Percentiles rank a stretch among this genome's conserved stretches.
Evolutionary conservation across 1,140 invertebrate species (phyloP).

Genomic region (Cardiocondyla obscurior): DNA sequence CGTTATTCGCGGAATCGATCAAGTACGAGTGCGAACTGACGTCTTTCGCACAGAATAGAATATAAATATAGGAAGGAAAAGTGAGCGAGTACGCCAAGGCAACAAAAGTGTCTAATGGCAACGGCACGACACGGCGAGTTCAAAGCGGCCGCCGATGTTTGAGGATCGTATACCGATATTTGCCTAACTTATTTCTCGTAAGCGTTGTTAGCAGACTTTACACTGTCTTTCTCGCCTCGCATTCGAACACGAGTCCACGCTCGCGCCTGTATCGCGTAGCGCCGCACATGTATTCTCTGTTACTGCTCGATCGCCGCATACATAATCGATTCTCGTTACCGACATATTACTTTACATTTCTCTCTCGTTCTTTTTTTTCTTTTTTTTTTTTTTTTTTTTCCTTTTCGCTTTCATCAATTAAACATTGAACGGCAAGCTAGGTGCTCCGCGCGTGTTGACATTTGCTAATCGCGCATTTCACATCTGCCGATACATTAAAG

Average conservation of each 20-base stretch:
- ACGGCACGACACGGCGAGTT: slow-evolving; percentile 74
- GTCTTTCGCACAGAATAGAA: slow-evolving; percentile 24
- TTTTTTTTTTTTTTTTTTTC: not conserved
- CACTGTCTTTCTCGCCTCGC: slow-evolving; percentile 57
- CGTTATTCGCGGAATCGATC: slow-evolving; percentile 33
- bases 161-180: slow-evolving; percentile 82
- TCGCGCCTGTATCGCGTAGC: not conserved
- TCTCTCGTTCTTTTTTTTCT: not conserved
- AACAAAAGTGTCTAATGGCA: slow-evolving; percentile 74
- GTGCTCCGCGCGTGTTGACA: not conserved
- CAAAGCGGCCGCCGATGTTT: slow-evolving; percentile 82
- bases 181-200: slow-evolving; percentile 83
- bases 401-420: not conserved
- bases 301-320: not conserved
- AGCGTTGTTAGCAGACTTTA: slow-evolving; percentile 81
- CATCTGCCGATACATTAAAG: not conserved
- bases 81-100: slow-evolving; percentile 31
- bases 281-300: not conserved
- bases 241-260: slow-evolving; percentile 29
- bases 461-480: not conserved
- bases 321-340: not conserved
- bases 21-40: slow-evolving; percentile 27
- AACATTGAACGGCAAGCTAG: not conserved
- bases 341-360: slow-evolving; percentile 1
- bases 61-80: slow-evolving; percentile 44